Percentiles rank a stretch among this genome's conserved stretches.
phyloP scores from a whole-genome alignment of 1,140 invertebrate species.

The Drosophila pruinosa region DNA sequence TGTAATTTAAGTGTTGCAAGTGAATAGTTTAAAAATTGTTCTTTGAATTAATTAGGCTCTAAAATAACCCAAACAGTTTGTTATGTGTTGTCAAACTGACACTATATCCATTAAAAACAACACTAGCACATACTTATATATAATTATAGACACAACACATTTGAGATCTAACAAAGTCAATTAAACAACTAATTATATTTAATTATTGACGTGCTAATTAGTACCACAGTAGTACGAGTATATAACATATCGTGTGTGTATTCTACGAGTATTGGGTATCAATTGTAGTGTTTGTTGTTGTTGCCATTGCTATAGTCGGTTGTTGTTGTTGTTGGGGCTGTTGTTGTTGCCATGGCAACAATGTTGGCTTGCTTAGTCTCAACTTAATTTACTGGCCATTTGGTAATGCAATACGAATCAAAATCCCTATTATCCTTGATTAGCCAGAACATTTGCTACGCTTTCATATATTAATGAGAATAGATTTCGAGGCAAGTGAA shows the following conservation, averaged over 20 bases:
- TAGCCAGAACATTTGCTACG: background rate
- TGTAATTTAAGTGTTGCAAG: no score
- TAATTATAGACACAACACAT: background rate
- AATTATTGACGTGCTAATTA: conserved; percentile 10
- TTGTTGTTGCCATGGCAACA: conserved; percentile 59
- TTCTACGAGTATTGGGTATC: background rate
- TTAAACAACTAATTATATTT: conserved; percentile 12
- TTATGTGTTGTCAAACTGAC: background rate
- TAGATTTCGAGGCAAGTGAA: background rate
- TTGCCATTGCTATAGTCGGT: conserved; percentile 43
- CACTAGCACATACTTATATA: background rate
- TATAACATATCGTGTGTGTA: background rate
- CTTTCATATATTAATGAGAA: background rate
- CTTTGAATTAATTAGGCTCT: no score
- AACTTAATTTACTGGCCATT: background rate
- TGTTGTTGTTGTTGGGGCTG: conserved; percentile 44
- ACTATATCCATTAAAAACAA: background rate
- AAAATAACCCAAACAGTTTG: no score
- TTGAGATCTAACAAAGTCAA: background rate
- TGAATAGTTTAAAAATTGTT: no score
- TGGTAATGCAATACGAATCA: background rate
- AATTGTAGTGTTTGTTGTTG: conserved; percentile 33
- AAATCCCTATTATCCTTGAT: conserved; percentile 2
- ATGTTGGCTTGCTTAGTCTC: conserved; percentile 21
- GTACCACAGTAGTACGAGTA: background rate